Base-by-base conservation (phyloP, 1,140 invertebrate species). In the Thrips palmi region DNA sequence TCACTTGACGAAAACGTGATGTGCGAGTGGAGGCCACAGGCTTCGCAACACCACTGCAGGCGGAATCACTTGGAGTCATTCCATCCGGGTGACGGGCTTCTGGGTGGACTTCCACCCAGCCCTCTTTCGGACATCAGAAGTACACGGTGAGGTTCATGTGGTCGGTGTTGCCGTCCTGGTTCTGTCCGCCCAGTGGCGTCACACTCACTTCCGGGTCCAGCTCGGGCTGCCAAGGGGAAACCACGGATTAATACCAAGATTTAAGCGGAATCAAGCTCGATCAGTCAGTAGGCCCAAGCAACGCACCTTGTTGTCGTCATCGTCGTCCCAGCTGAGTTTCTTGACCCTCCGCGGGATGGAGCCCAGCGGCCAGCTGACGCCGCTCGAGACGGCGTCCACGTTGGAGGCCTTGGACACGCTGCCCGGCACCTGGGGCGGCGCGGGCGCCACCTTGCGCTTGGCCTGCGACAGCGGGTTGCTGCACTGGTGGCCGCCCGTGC, bases 301-400 rank as follows among this genome's bases (percentile, higher is more conserved):
- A 8, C 15, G 20, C 30, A 44, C 41, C 23, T 22, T 31, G 17
- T 36, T 50, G 18, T 63, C 60, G 25, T 44, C 47, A 39, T 77
- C 73, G 49, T 79, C 74, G 45, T 75, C 71, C 74, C 75, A 79
- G 31, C 72, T 77, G 11, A 79, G 53, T 48, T 77, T 78, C 48
- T 78, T 78, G 0, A 77, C 69, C 39, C 71, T 59, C 33, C 65
- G 59, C 0, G 71, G 69, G 17, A 70, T 65, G 7, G 70, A 68
- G 2, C 58, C 61, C 3, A 53, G 51, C 2, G 67, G 59, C 70
- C 71, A 69, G 30, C 29, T 5, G 11, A 32, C 21, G 36, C 35
- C 33, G 39, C 34, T n/a, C 25, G 33, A 30, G 30, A 43, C 29
- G 30, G 41, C 2, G 33, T 18, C 39, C 2, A 45, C 44, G 1